These are phyloP conservation scores for Furnarius figulus DNA, from an alignment of 2,113 vertebrate genomes.

Conservation along the genomic window DNA sequence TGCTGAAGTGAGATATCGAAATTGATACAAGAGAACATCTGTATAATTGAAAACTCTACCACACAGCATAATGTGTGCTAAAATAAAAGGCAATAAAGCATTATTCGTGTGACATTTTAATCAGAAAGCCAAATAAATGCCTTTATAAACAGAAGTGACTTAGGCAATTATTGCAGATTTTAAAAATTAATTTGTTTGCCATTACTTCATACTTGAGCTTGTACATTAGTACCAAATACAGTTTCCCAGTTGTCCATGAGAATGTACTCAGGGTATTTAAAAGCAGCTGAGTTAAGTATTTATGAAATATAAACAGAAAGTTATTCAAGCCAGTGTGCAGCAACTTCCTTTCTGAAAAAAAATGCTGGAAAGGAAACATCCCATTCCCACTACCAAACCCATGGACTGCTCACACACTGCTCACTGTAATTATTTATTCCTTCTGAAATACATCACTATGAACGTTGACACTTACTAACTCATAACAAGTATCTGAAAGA, in stretches of 20 bases:
- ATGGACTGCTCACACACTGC: neutral
- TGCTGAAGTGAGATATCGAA: neutral
- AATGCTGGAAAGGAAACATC: neutral
- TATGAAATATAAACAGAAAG: neutral
- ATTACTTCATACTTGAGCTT: neutral
- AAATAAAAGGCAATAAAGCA: neutral
- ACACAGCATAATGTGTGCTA: neutral
- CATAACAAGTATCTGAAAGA: neutral
- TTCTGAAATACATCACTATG: neutral
- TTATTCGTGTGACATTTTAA: neutral
- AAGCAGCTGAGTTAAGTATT: neutral
- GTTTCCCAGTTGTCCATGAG: neutral
- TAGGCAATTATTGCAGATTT: neutral
- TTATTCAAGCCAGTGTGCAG: neutral
- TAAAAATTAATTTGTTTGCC: neutral
- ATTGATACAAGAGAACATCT: neutral
- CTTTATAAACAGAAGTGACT: neutral
- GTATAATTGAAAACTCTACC: neutral
- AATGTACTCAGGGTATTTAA: neutral
- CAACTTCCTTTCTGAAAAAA: neutral
- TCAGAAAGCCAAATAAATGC: neutral
- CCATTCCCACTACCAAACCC: neutral
- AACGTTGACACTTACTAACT: neutral
- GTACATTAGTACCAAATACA: neutral
- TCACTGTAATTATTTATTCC: slow-evolving; percentile 6